Evolutionary conservation across 2,797 vertebrate genomes (phyloP).

Genomic region (Falco rusticolus): DNA sequence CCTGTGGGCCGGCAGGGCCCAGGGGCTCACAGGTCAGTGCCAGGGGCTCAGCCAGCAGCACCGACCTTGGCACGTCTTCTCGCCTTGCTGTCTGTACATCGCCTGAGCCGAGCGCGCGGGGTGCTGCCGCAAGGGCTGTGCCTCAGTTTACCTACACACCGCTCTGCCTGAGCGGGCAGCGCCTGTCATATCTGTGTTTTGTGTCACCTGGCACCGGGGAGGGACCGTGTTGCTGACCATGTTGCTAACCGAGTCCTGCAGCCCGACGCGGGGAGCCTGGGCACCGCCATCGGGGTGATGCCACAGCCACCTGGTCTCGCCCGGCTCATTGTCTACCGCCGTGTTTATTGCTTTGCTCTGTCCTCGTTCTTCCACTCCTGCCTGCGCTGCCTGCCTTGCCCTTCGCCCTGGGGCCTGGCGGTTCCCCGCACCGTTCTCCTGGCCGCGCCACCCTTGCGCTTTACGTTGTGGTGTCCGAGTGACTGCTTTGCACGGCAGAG

Average conservation of each 20-base stretch:
- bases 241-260: not conserved
- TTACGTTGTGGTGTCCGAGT: accelerated
- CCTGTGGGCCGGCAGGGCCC: not conserved
- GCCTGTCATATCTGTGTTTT: accelerated
- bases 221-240: not conserved
- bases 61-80: not conserved
- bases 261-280: accelerated
- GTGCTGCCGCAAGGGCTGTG: accelerated
- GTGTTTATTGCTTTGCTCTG: not conserved
- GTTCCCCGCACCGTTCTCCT: not conserved
- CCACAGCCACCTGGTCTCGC: accelerated
- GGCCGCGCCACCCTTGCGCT: accelerated
- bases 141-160: not conserved
- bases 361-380: constrained; percentile 23
- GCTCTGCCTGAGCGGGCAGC: accelerated
- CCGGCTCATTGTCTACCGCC: not conserved
- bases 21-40: accelerated
- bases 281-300: not conserved
- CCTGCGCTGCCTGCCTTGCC: not conserved
- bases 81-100: not conserved
- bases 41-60: accelerated
- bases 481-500: not conserved
- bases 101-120: accelerated
- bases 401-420: not conserved
- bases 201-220: not conserved